Evolutionary conservation across 2,888 invertebrate species (phyloP), one percentile per base, ranked within the genome.

Genomic region (Trimorus sp.): DNA sequence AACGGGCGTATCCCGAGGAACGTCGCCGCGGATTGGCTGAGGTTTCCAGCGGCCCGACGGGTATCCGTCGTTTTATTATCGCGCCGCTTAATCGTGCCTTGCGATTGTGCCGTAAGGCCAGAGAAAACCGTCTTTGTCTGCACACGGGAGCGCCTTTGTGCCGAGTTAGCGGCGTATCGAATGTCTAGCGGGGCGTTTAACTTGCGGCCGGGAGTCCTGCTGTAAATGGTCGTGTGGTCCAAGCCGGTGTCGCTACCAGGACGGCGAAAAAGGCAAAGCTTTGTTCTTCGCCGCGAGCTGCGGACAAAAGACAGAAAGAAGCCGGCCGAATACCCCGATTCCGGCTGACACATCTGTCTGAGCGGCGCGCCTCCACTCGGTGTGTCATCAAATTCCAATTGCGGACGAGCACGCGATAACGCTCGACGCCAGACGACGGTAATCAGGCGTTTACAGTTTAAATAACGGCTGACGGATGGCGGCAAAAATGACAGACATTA

Each of bases 101-200:
- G 77, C 69, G 65, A 77, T 73, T 60, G 79, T 82, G 76, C 71
- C 68, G 76, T 76, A 79, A 79, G 76, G 75, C 71, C 79, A 82
- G 70, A 76, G 75, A 69, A 68, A 62, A 65, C 53, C 76, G 66
- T 79, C 66, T 70, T 12, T 76, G 73, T 76, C 56, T 69, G 15
- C 38, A 75, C 70, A 71, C 66, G 63, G 65, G 71, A 60, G n/a
- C 51, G 75, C 79, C 66, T 80, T 83, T 80, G 83, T 83, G 66
- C 63, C 70, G 69, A 79, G 74, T 58, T 65, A 53, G 51, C 37
- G 66, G 79, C 71, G 79, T 79, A 83, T 76, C 77, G 76, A 77
- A 83, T 78, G 77, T 80, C 74, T 74, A 58, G 71, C 65, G 60
- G 76, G 60, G 74, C 78, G 75, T 74, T 83, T 83, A 79, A 83